Base-by-base conservation (phyloP, 1,140 invertebrate genomes). In the Gonioctena quinquepunctata region DNA sequence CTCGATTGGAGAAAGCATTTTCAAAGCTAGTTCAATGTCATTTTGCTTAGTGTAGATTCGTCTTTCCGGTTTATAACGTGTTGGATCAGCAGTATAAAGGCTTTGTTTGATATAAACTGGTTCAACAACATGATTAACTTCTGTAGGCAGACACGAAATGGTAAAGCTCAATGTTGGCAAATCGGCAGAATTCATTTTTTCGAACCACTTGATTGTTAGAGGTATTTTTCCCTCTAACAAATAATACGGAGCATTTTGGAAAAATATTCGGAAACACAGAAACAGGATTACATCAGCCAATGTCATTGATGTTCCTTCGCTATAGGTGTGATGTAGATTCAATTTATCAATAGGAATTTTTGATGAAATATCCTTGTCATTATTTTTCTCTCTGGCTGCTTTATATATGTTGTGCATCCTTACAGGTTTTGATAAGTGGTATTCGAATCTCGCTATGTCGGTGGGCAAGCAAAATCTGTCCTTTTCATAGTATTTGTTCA, bases 321-420 rank as follows among this genome's bases (percentile, higher is more conserved):
- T 92, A 85, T 90, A 97, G 26, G 87, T 84, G 81, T 96, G 94
- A 50, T 86, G 85, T 3, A 90, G 81, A 42, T 86, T 79, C 27
- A 90, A 79, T 66, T 89, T 79, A 74, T 87, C 82, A 57, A 87
- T 85, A 60, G 87, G 86, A 60, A 64, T 77, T 65, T 52, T 61
- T 62, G 70, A 79, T 82, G 69, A 86, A 84, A 81, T 84, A 82
- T 84, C 83, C 84, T 81, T 86, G 82, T 80, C 84, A 77, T 73
- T 80, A 74, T 83, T 84, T 73, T 86, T 70, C 75, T 91, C 82
- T 83, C 87, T 82, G 2, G 88, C 89, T 27, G 89, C 86, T 84
- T 96, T 97, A 56, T 92, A 90, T 23, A 96, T 86, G 86, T 97
- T 97, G 78, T 97, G 95, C 56, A 96, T 87, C 78, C 89, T 88